phyloP scores from a whole-genome alignment of 2,797 vertebrate species.

The Gastrophryne carolinensis region DNA sequence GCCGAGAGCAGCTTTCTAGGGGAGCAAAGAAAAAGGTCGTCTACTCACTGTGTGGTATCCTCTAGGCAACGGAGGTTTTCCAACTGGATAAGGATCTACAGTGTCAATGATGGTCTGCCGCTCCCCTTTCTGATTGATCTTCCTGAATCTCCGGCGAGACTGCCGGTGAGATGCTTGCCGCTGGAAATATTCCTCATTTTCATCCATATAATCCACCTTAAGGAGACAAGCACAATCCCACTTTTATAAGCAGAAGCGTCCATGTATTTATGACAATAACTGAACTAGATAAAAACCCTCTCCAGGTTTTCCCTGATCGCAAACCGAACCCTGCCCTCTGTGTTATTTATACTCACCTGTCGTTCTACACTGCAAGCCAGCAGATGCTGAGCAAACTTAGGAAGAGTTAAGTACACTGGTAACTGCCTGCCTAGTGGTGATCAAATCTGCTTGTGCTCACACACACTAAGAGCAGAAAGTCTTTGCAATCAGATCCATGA shows the following conservation, averaged over 20 bases:
- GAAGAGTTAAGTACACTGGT: no score
- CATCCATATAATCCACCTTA: constrained; percentile 99
- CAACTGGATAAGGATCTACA: constrained; percentile 91
- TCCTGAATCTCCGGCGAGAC: constrained; percentile 93
- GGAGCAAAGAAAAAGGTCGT: neutral
- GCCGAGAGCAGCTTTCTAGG: neutral
- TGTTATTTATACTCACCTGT: no score
- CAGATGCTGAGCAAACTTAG: no score
- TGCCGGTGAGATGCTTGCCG: constrained; percentile 95
- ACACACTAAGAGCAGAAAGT: no score
- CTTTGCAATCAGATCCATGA: no score
- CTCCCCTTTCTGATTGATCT: constrained; percentile 98
- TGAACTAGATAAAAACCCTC: no score
- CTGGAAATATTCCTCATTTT: constrained; percentile 99
- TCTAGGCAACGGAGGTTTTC: constrained; percentile 89
- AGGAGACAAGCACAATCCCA: neutral
- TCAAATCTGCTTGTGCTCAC: no score
- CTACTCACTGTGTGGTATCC: constrained; percentile 96
- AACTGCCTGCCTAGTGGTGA: no score
- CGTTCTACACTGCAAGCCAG: no score
- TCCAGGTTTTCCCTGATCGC: no score
- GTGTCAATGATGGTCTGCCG: constrained; percentile 98
- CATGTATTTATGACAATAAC: neutral
- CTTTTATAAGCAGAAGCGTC: neutral
- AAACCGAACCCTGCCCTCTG: no score